Conservation (phyloP, 2,797 vertebrate genomes). For the Urosaurus nigricauda region DNA sequence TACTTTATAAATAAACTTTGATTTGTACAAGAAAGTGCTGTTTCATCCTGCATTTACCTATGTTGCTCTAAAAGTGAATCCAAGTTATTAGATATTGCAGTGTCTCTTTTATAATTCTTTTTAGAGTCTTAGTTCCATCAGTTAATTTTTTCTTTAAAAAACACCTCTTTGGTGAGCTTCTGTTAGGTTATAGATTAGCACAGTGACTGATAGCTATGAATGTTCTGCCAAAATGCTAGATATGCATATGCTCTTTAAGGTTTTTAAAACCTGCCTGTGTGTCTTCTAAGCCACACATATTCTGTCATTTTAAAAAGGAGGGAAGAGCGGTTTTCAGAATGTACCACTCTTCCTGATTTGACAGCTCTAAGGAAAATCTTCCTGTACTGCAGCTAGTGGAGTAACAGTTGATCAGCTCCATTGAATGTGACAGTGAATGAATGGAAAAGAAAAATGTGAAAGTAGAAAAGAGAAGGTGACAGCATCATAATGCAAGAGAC, state of each 20-base stretch:
- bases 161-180: neutral
- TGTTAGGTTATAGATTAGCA: slow-evolving; percentile 39
- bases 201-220: slow-evolving; percentile 45
- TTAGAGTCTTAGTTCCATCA: neutral
- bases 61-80: neutral
- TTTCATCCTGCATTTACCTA: neutral
- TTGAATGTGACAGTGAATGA: slow-evolving; percentile 54
- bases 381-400: slow-evolving; percentile 39
- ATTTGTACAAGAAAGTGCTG: neutral
- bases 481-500: slow-evolving; percentile 37
- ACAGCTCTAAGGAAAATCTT: slow-evolving; percentile 29
- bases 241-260: neutral
- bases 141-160: neutral
- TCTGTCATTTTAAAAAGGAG: slow-evolving; percentile 14
- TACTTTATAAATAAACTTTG: neutral
- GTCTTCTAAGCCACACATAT: slow-evolving; percentile 10
- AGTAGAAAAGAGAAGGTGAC: slow-evolving; percentile 48
- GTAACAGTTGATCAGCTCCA: slow-evolving; percentile 45
- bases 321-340: neutral
- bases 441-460: slow-evolving; percentile 34
- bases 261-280: neutral
- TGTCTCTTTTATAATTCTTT: neutral
- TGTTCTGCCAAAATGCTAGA: slow-evolving; percentile 39
- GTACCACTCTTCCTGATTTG: slow-evolving; percentile 16
- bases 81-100: neutral